Evolutionary conservation across 2,888 invertebrate genomes (phyloP).

Genomic region (Pachliopta kotzebuea): DNA sequence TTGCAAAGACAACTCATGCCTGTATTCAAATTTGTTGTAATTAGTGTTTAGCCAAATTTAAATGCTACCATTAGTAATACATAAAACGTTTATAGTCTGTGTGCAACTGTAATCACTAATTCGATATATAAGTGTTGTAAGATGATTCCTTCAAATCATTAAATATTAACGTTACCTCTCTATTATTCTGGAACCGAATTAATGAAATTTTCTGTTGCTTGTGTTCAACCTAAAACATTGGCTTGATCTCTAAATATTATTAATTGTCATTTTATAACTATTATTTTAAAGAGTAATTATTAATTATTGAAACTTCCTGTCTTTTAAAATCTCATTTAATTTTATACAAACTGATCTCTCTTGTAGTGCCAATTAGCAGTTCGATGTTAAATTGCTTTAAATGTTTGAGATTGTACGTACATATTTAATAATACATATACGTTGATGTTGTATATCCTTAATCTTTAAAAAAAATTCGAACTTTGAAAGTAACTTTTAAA

Average conservation of each 20-base stretch:
- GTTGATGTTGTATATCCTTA: too few relatives aligned
- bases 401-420: slow-evolving; percentile 1
- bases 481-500: too few relatives aligned
- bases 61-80: slow-evolving; percentile 16
- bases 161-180: neutral
- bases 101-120: neutral
- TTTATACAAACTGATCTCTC: slow-evolving; percentile 34
- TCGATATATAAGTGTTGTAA: neutral
- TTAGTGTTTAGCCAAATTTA: slow-evolving; percentile 2
- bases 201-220: neutral
- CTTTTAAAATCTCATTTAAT: slow-evolving; percentile 12
- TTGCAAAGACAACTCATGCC: too few relatives aligned
- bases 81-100: neutral
- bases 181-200: neutral
- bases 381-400: slow-evolving; percentile 16
- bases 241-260: neutral
- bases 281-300: neutral
- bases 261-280: neutral
- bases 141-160: neutral
- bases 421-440: too few relatives aligned
- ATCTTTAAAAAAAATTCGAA: too few relatives aligned
- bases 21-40: neutral
- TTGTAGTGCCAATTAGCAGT: slow-evolving; percentile 39
- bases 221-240: neutral
- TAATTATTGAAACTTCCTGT: too few relatives aligned